Evolutionary conservation across 2,888 invertebrate genomes (phyloP).

Genomic region (Scaptomyza reducta): DNA sequence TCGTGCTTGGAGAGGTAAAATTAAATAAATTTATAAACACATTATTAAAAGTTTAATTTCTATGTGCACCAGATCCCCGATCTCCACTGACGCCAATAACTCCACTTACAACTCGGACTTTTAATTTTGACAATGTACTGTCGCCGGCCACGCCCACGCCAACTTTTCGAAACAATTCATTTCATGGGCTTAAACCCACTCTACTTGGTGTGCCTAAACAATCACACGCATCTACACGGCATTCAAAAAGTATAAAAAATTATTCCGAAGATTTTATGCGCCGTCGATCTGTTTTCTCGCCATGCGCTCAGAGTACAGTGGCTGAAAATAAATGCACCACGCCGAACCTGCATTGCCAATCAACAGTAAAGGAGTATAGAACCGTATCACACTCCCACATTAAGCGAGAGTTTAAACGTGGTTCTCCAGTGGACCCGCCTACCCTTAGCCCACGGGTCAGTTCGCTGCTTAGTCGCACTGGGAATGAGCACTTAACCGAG

Average conservation of each 20-base stretch:
- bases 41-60: not conserved
- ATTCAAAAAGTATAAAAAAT: conserved; percentile 2
- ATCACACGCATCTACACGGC: not conserved
- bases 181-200: conserved; percentile 5
- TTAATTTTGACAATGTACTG: conserved; percentile 56
- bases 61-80: conserved; percentile 51
- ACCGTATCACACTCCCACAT: not conserved
- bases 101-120: conserved; percentile 58
- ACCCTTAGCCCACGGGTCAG: conserved; percentile 64
- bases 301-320: conserved; percentile 35
- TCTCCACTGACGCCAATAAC: conserved; percentile 74
- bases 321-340: not conserved
- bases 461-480: conserved; percentile 57
- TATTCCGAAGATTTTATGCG: conserved; percentile 55
- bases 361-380: not conserved
- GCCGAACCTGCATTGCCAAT: not conserved
- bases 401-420: conserved; percentile 36
- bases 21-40: too few species aligned
- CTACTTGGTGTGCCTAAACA: conserved; percentile 2
- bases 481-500: conserved; percentile 63
- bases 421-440: conserved; percentile 62
- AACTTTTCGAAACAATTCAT: not conserved
- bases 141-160: conserved; percentile 17
- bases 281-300: conserved; percentile 57
- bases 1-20: conserved; percentile 66